Evolutionary conservation across 1,140 invertebrate species (phyloP), one percentile per base, ranked within the genome.

Genomic region (Lepidurus couesii): DNA sequence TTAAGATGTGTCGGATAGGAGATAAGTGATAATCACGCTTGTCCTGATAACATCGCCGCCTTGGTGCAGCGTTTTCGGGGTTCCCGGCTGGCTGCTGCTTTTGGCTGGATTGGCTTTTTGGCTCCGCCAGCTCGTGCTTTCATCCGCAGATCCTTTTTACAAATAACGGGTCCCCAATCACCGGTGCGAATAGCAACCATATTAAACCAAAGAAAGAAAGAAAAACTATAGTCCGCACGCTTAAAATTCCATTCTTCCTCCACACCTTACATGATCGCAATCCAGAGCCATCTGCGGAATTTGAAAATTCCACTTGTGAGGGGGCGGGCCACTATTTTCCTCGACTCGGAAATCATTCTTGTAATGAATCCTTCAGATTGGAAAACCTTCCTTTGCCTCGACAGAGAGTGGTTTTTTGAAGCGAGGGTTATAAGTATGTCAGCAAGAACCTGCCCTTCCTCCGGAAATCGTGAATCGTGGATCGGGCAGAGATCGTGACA

Each of bases 21-120:
- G 53, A 65, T 65, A 65, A 65, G 53, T 65, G 53, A 65, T 65
- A 65, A 65, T 65, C 53, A 65, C 53, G 53, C 53, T 65, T 65
- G 53, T 65, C 53, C 53, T 16, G 53, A 65, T 65, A 65, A 65
- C 53, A 65, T 65, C 53, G 53, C 53, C 53, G 53, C 16, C 53
- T 65, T 65, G 16, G 53, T n/a, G 13, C 21, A 65, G 53, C 53
- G 53, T 65, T 65, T 65, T 65, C 53, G 16, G 16, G 53, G 53
- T 21, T 34, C 53, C 53, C 53, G 53, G 53, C 21, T 65, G 13
- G 53, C 53, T 65, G 53, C 9, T 65, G 53, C 53, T 65, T 13
- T 21, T 65, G 53, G 16, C 21, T 65, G 53, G 53, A 13, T 65
- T 21, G 53, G 53, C 9, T 65, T 65, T 65, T 65, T 65, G 53